Evolutionary conservation across 2,888 invertebrate species (phyloP), one percentile per base, ranked within the genome.

Genomic region (Agrochola circellaris): DNA sequence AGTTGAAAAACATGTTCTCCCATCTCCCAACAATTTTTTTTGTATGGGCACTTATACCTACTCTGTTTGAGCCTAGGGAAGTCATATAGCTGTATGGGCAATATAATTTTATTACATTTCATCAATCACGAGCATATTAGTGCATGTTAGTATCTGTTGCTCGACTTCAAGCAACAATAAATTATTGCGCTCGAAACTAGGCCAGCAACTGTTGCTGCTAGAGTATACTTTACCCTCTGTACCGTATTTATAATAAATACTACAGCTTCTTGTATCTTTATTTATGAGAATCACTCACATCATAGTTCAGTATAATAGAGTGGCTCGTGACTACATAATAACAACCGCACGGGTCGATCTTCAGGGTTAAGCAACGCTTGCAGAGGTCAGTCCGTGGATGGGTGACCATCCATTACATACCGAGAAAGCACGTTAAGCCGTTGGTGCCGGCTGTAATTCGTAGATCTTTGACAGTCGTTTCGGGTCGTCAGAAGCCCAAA

Each of bases 141-240:
- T 23, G 77, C n/a, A 45, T 64, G 56, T 30, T 69, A 20, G 68
- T 72, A 77, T 68, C 70, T 70, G 75, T 81, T 48, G 66, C 51
- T 75, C 9, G 65, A 13, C 58, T 62, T 72, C 30, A 51, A 66
- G 58, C 73, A 65, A 70, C 64, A 79, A 67, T 74, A 82, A 81
- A 38, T 76, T 81, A 75, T 73, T 82, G 62, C 66, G 48, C 30
- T 65, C 38, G 45, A 72, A 84, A 87, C 78, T 84, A 65, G 83
- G 75, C 30, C 81, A 69, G 42, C 75, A 84, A 77, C 81, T 84
- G 81, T 84, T 84, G 85, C 81, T 70, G 23, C 42, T 34, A 64
- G 73, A 23, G 68, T 13, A 9, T 38, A 23, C 51, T 42, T 42
- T 60, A 77, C 38, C 75, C 30, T n/a, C 48, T 77, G 60, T 42